These are phyloP conservation scores for Drosophila koepferae DNA, from an alignment of 2,888 invertebrate species.

Conservation along the genomic window DNA sequence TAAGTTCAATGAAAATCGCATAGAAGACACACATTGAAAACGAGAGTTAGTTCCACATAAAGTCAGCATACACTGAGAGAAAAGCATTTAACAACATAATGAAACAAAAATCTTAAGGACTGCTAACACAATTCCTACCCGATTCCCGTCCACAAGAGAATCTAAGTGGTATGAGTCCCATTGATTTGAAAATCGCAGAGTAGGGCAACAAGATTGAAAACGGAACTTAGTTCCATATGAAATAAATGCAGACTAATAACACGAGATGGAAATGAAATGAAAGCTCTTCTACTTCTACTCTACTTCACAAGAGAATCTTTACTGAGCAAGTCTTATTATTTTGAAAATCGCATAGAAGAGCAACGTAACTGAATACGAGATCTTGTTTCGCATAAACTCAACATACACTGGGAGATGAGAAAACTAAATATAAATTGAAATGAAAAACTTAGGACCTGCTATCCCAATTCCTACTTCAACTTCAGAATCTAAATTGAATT, in stretches of 20 bases:
- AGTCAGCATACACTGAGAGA: no score
- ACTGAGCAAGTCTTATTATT: neutral
- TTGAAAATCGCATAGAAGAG: neutral
- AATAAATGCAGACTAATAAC: neutral
- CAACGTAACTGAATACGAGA: neutral
- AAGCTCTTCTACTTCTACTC: neutral
- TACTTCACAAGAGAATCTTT: neutral
- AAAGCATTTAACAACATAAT: neutral
- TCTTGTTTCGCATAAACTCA: neutral
- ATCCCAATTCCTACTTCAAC: no score
- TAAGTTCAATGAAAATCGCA: neutral
- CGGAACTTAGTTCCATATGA: no score
- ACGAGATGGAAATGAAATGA: neutral
- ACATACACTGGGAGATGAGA: neutral
- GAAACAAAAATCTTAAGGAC: neutral
- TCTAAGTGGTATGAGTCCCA: no score
- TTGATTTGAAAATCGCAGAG: no score
- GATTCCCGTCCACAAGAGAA: no score
- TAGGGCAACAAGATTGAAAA: no score
- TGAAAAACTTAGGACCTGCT: no score
- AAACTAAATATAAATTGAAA: no score
- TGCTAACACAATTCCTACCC: no score
- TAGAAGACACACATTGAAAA: neutral
- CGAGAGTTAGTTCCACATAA: neutral
- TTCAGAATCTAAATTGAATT: no score